Base-by-base conservation (phyloP, 1,140 invertebrate genomes). In the Rhynchophorus ferrugineus region DNA sequence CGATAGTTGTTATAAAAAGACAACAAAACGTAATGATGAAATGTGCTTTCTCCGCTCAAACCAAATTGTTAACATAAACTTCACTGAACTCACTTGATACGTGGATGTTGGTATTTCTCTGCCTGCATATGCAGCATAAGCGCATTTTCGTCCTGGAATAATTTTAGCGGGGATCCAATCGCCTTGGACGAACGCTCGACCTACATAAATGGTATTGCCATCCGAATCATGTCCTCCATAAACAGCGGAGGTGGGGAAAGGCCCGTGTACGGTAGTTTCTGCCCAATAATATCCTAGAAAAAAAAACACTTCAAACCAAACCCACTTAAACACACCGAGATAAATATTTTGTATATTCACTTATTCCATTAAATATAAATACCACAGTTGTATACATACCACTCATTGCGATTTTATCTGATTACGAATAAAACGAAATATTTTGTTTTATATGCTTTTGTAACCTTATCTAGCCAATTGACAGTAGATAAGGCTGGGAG, bases 151-250 rank as follows among this genome's bases (percentile, higher is more conserved):
- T 1, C 69, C 71, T 1, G 85, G 84, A 17, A 85, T 81, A 3
- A 89, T 75, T 71, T 89, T 89, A 1, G 84, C 85, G 13, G 87
- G 86, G 7, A 89, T 57, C 60, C 85, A 72, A 61, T 88, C 84
- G 1, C 83, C 84, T 44, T 80, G 75, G 62, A 88, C 80, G 38
- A 70, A 79, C 1, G 82, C 82, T 44, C 87, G 75, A 1, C 87
- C 87, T 2, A 88, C 81, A 61, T 78, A 89, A 49, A 91, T 84
- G 22, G 76, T 70, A 1, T 75, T 71, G 11, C 84, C 84, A 61
- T 87, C 85, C 2, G 68, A 59, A 60, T 91, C 87, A 2, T 73
- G 72, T 7, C 87, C 88, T 8, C 83, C 87, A 1, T 66, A 60
- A 5, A 90, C 73, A 3, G 85, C 84, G 2, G 63, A 62, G 9